phyloP scores from a whole-genome alignment of 2,888 invertebrate species.

The Drosophila antonietae region DNA sequence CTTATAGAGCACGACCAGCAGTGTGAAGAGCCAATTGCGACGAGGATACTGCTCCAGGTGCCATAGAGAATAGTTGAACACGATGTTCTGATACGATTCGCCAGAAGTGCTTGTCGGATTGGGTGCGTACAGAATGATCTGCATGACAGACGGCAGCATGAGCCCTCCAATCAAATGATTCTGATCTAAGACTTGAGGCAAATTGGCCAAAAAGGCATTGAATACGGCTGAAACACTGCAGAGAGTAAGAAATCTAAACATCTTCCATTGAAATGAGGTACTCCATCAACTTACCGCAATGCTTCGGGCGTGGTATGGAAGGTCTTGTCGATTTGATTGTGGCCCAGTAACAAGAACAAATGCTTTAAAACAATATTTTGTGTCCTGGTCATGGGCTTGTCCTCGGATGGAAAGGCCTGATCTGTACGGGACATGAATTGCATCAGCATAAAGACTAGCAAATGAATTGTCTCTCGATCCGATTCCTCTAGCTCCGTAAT shows the following conservation, averaged over 20 bases:
- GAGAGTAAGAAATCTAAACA: too few species aligned
- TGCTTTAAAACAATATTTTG: conserved; percentile 96
- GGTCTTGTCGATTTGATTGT: conserved; percentile 94
- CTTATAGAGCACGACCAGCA: conserved; percentile 97
- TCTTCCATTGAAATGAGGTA: background rate
- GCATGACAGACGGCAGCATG: conserved; percentile 93
- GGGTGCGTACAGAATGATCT: conserved; percentile 92
- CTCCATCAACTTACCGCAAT: conserved; percentile 87
- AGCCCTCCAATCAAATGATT: conserved; percentile 97
- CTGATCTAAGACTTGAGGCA: conserved; percentile 97
- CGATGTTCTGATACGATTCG: conserved; percentile 87
- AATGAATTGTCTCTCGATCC: conserved; percentile 97
- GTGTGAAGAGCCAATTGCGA: conserved; percentile 96
- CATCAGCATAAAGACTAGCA: conserved; percentile 97
- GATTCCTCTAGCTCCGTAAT: conserved; percentile 97
- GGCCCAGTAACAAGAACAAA: conserved; percentile 95
- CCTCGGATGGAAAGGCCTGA: conserved; percentile 94
- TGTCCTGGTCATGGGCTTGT: conserved; percentile 91
- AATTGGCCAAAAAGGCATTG: conserved; percentile 96
- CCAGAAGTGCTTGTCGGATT: conserved; percentile 88
- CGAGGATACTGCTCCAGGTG: conserved; percentile 94
- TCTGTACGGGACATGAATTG: conserved; percentile 95
- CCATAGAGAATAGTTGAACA: conserved; percentile 92
- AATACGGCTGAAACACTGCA: conserved; percentile 95
- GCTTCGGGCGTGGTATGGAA: conserved; percentile 96